Base-by-base conservation (phyloP, 2,797 vertebrate species). In the Pseudochromis fuscus region DNA sequence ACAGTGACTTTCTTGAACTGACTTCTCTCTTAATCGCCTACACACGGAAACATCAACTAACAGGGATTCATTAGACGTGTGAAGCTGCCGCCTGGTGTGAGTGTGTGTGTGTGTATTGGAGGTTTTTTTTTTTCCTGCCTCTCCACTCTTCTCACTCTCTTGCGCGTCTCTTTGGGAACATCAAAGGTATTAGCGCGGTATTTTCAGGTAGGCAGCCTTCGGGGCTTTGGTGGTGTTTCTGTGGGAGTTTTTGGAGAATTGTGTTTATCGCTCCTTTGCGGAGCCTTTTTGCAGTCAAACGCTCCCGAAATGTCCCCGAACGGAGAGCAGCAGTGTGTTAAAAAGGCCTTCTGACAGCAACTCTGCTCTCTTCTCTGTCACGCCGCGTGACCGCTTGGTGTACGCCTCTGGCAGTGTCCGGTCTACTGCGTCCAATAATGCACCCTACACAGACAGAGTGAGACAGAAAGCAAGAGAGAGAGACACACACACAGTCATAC, bases 281-380 rank as follows among this genome's bases (percentile, higher is more conserved):
- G 53, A 70, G 75, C 56, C 53, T 46, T 71, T 87, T 81, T 57
- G 71, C 88, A 86, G 87, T 86, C 82, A 84, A 83, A 81, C 18
- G 27, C 81, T 88, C 72, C 65, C 21, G 24, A 83, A 88, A 82
- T 84, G 86, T 89, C 83, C 85, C 79, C 72, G n/a, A 88, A 81
- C 30, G 38, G 79, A 77, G 88, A 75, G 87, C 89, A 90, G 84
- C 87, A 84, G 88, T 80, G 90, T 92, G 90, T 91, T 88, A 88
- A 89, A 89, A 89, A 89, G 84, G 67, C 73, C 87, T 89, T 91
- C 82, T 91, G 91, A 92, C 91, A 92, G 89, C 81, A 57, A 68
- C 88, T 85, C 74, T 85, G 87, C 88, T 89, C 84, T 74, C 88
- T 84, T 77, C 72, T 86, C 89, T 84, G 85, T 91, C 84, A 87